phyloP scores from a whole-genome alignment of 2,888 invertebrate genomes.

The Atherix ibis region DNA sequence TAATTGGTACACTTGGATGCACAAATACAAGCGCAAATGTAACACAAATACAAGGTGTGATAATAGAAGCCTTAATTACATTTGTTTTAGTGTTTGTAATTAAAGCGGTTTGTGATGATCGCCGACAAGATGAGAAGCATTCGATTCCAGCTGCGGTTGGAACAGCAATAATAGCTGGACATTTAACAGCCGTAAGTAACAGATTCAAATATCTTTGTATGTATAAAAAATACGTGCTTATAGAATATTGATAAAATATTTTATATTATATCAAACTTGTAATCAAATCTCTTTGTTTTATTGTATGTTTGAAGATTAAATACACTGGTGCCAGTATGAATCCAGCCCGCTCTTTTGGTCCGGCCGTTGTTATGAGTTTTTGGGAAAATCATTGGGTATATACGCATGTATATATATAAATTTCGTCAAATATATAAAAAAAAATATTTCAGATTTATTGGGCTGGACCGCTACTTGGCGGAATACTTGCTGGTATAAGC shows the following conservation, averaged over 20 bases:
- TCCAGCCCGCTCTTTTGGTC: slow-evolving; percentile 79
- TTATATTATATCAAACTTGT: too few species aligned
- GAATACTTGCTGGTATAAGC: slow-evolving; percentile 52
- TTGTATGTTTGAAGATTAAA: slow-evolving; percentile 41
- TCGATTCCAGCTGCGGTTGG: slow-evolving; percentile 79
- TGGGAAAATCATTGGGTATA: slow-evolving; percentile 72
- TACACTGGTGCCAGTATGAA: slow-evolving; percentile 84
- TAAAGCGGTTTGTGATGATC: slow-evolving; percentile 67
- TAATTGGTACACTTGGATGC: slow-evolving; percentile 43
- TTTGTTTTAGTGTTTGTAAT: slow-evolving; percentile 76
- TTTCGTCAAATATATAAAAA: slow-evolving; percentile 1
- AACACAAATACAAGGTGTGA: slow-evolving; percentile 56
- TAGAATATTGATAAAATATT: too few species aligned
- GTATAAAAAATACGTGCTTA: not conserved
- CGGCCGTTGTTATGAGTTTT: slow-evolving; percentile 58
- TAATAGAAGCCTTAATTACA: slow-evolving; percentile 72
- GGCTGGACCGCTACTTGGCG: slow-evolving; percentile 71
- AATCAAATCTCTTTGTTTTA: too few species aligned
- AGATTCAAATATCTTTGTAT: slow-evolving; percentile 4
- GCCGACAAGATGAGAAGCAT: slow-evolving; percentile 64
- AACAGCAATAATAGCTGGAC: slow-evolving; percentile 68
- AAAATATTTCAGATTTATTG: slow-evolving; percentile 52
- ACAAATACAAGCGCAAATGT: slow-evolving; percentile 42
- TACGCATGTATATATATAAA: not conserved
- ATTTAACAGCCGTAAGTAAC: slow-evolving; percentile 63